Percentiles rank a stretch among this genome's conserved stretches.
phyloP scores from a whole-genome alignment of 1,140 invertebrate species.

The Apolygus lucorum region DNA sequence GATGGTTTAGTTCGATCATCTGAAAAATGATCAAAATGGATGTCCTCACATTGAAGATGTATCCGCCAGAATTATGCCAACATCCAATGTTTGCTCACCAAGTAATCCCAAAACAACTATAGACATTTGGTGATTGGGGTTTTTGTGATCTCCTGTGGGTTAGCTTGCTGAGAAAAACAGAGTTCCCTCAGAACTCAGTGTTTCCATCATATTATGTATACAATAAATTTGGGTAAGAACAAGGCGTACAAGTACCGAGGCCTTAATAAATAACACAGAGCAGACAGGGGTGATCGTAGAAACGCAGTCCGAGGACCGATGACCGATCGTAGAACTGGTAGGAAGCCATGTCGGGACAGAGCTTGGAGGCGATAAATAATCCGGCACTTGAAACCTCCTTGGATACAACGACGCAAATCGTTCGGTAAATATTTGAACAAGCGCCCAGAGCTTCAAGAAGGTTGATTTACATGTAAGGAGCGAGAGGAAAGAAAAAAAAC shows the following conservation, averaged over 20 bases:
- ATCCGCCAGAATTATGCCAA: no score
- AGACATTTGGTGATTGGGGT: no score
- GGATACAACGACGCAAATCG: constrained; percentile 4
- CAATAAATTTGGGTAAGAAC: constrained; percentile 5
- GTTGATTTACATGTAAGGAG: not conserved
- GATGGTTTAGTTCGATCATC: no score
- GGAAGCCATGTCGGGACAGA: not conserved
- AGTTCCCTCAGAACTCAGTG: no score
- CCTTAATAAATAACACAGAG: not conserved
- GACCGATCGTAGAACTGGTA: not conserved
- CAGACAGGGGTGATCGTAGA: not conserved
- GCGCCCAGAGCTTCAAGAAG: not conserved
- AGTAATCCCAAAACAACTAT: no score
- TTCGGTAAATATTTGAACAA: constrained; percentile 12
- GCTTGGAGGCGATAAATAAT: not conserved
- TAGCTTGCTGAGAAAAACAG: no score
- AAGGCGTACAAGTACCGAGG: not conserved
- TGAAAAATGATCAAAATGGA: no score
- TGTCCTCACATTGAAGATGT: no score
- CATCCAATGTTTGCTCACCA: no score
- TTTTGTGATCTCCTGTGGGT: no score
- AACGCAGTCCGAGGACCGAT: not conserved
- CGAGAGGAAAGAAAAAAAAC: not conserved
- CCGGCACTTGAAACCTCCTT: not conserved
- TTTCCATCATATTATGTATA: no score